phyloP scores from a whole-genome alignment of 2,888 invertebrate genomes.

The Harpagoxenus sublaevis region DNA sequence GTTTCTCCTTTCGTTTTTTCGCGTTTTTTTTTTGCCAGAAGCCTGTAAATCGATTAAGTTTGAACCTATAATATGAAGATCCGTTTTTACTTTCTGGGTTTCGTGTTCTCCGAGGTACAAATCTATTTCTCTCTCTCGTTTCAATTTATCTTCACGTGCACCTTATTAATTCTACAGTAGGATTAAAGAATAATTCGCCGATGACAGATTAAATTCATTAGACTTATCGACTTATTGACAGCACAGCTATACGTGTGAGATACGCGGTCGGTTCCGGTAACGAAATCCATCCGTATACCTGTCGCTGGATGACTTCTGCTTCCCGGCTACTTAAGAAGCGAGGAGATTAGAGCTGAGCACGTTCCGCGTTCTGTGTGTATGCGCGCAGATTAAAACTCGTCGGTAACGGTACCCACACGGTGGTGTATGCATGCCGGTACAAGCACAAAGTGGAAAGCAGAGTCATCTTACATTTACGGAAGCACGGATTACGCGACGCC shows the following conservation, averaged over 20 bases:
- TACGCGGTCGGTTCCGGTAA: neutral
- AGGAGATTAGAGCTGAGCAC: constrained; percentile 24
- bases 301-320: constrained; percentile 27
- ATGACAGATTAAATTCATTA: neutral
- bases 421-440: constrained; percentile 57
- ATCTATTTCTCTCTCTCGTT: neutral
- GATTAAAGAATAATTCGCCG: neutral
- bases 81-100: neutral
- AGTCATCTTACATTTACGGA: constrained; percentile 76
- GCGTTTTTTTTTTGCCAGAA: neutral
- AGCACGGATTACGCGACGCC: constrained; percentile 66
- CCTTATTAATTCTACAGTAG: neutral
- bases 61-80: neutral
- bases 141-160: neutral
- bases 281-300: constrained; percentile 32
- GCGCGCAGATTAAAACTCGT: constrained; percentile 65
- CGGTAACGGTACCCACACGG: constrained; percentile 66
- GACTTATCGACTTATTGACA: neutral
- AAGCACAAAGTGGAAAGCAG: constrained; percentile 54
- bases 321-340: constrained; percentile 37
- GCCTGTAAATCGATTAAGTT: neutral
- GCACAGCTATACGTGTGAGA: neutral
- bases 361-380: neutral
- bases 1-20: neutral
- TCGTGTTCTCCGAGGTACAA: neutral